Evolutionary conservation across 2,888 invertebrate species (phyloP).

Genomic region (Tupiocoris notatus): DNA sequence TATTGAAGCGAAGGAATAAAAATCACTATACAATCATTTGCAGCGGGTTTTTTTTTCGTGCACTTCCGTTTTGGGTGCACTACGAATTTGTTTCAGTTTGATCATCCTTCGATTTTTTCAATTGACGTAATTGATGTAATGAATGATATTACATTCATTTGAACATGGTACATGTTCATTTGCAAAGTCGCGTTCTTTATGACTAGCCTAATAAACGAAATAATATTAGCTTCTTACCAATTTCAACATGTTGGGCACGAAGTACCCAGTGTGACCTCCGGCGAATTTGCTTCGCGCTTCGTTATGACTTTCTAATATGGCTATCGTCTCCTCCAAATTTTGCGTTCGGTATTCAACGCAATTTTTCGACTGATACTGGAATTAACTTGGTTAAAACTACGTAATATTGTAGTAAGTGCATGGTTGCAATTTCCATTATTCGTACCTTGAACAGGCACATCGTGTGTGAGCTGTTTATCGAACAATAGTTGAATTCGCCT

Average conservation of each 20-base stretch:
- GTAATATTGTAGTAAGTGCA: not conserved
- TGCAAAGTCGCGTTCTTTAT: no score
- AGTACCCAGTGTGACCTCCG: constrained; percentile 9
- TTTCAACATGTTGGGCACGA: constrained; percentile 26
- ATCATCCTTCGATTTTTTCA: no score
- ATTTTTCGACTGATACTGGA: not conserved
- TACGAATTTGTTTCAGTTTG: no score
- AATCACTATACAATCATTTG: no score
- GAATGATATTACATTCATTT: not conserved
- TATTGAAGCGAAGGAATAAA: no score
- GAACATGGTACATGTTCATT: no score
- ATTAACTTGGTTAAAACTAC: not conserved
- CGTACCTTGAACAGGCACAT: constrained; percentile 7
- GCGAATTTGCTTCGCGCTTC: constrained; percentile 9
- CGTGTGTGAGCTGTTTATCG: not conserved
- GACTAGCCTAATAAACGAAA: no score
- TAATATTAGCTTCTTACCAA: no score
- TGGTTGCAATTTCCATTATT: not conserved
- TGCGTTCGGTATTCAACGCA: constrained; percentile 14
- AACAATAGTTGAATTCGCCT: not conserved
- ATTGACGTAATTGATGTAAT: not conserved
- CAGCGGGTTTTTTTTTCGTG: no score
- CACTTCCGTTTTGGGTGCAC: no score
- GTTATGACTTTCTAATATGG: constrained; percentile 12
- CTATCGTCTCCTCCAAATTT: not conserved